Evolutionary conservation across 2,888 invertebrate genomes (phyloP).

Genomic region (Ophonus ardosiacus): DNA sequence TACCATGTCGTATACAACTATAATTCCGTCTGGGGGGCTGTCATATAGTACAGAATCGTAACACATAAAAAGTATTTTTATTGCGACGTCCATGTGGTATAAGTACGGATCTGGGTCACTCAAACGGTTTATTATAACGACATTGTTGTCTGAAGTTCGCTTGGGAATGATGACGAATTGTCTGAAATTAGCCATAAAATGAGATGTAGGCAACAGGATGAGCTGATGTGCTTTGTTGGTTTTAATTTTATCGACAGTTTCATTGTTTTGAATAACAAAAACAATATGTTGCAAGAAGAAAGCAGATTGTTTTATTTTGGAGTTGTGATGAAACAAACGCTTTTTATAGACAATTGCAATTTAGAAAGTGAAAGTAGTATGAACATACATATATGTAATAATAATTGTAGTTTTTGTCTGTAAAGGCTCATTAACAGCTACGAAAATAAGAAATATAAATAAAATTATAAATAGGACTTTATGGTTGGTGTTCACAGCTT

Average conservation of each 20-base stretch:
- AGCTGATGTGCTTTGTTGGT: not conserved
- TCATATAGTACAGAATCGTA: conserved; percentile 77
- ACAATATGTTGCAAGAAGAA: not conserved
- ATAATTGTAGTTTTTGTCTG: too few species aligned
- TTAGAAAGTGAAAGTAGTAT: conserved; percentile 9
- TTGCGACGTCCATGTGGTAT: conserved; percentile 80
- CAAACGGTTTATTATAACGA: conserved; percentile 81
- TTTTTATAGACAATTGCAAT: not conserved
- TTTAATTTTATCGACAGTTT: conserved; percentile 4
- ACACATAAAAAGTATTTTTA: conserved; percentile 76
- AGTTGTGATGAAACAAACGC: not conserved
- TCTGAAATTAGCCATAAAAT: conserved; percentile 73
- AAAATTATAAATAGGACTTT: too few species aligned
- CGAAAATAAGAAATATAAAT: too few species aligned
- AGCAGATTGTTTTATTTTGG: not conserved
- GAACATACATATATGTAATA: not conserved
- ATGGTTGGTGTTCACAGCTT: too few species aligned
- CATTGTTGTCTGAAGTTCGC: conserved; percentile 79
- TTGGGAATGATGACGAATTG: conserved; percentile 79
- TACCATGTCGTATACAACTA: conserved; percentile 84
- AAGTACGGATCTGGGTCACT: conserved; percentile 78
- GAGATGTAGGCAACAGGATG: not conserved
- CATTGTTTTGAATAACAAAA: not conserved
- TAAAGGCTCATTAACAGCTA: not conserved
- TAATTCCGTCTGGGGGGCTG: conserved; percentile 81